Percentiles rank a stretch among this genome's conserved stretches.
phyloP scores from a whole-genome alignment of 2,888 invertebrate species.

The Athalia cordata region DNA sequence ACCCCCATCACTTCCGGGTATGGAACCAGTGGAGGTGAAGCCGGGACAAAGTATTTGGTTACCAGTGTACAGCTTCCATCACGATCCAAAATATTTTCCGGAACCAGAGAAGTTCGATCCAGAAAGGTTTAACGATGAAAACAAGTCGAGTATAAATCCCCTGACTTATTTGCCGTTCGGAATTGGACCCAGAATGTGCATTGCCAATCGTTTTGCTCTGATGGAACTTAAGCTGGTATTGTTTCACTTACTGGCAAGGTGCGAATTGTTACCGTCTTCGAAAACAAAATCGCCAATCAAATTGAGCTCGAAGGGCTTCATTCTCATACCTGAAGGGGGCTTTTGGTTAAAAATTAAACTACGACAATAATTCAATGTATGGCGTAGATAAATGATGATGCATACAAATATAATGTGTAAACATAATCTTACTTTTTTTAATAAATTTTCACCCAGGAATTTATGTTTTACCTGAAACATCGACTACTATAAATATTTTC shows the following conservation, averaged over 20 bases:
- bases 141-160: constrained; percentile 62
- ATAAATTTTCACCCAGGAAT: too few species aligned
- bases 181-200: constrained; percentile 33
- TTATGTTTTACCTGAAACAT: too few species aligned
- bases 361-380: constrained; percentile 44
- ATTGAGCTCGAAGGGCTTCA: constrained; percentile 58
- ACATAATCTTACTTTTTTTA: not conserved
- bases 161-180: constrained; percentile 65
- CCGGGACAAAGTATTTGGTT: constrained; percentile 64
- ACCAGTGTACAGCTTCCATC: constrained; percentile 68
- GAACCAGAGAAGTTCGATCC: constrained; percentile 72
- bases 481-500: too few species aligned
- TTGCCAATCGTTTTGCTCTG: constrained; percentile 46
- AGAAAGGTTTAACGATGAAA: constrained; percentile 68
- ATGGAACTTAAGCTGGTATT: constrained; percentile 59
- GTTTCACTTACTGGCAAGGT: constrained; percentile 58
- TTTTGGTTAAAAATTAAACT: constrained; percentile 68
- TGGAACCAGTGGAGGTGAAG: constrained; percentile 60
- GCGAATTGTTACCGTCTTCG: constrained; percentile 59
- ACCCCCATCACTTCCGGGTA: constrained; percentile 63
- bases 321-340: constrained; percentile 66
- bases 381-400: not conserved
- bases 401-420: not conserved
- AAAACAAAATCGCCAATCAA: constrained; percentile 71
- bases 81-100: constrained; percentile 66